phyloP scores from a whole-genome alignment of 2,888 invertebrate species.

The Lottia gigantea region DNA sequence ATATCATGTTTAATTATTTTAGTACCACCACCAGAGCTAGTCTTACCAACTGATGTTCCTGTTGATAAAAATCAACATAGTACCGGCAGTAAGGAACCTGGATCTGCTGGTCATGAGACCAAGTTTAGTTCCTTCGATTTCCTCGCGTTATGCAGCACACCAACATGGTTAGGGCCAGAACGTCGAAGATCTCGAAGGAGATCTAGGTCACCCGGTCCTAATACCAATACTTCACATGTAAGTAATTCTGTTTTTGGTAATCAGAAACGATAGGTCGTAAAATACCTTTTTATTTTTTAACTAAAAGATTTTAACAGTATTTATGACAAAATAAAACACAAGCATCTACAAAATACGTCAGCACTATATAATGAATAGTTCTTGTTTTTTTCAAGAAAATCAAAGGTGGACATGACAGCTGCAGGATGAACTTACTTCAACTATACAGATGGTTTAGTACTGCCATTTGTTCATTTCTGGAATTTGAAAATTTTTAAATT shows the following conservation, averaged over 20 bases:
- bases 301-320: too few relatives aligned
- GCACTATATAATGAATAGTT: too few relatives aligned
- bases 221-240: slow-evolving; percentile 14
- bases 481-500: too few relatives aligned
- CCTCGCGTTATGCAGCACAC: slow-evolving; percentile 59
- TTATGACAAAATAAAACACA: too few relatives aligned
- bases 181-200: slow-evolving; percentile 48
- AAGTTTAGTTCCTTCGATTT: slow-evolving; percentile 51
- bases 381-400: too few relatives aligned
- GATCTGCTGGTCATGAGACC: slow-evolving; percentile 26
- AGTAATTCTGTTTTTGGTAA: not conserved
- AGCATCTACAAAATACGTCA: too few relatives aligned
- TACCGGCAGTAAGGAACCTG: slow-evolving; percentile 23
- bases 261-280: too few relatives aligned
- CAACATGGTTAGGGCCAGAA: slow-evolving; percentile 59
- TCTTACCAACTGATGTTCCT: slow-evolving; percentile 29
- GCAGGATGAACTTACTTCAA: too few relatives aligned
- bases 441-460: too few relatives aligned
- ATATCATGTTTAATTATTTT: not conserved
- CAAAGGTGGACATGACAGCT: too few relatives aligned
- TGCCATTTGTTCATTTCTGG: too few relatives aligned
- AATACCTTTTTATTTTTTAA: too few relatives aligned
- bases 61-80: slow-evolving; percentile 31
- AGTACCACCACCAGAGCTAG: slow-evolving; percentile 35
- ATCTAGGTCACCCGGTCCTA: slow-evolving; percentile 33